These are phyloP conservation scores for Gallinago undulata DNA, from an alignment of 2,113 vertebrate species.

Conservation along the genomic window DNA sequence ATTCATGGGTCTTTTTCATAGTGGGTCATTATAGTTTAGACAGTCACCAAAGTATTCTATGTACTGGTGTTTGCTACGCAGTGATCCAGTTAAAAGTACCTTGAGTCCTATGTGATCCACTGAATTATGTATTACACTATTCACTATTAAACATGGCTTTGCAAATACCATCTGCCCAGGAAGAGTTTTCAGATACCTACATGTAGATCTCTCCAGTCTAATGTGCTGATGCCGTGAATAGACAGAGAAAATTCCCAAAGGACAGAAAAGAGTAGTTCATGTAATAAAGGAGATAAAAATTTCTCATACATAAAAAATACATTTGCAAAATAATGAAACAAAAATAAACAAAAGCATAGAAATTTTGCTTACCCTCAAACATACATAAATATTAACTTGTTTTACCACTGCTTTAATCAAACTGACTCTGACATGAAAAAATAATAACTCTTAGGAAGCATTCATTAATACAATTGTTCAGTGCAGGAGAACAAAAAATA, in stretches of 20 bases:
- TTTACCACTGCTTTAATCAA: not conserved
- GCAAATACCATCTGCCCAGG: not conserved
- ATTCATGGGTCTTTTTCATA: not conserved
- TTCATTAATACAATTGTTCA: not conserved
- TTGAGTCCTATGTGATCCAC: not conserved
- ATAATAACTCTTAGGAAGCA: not conserved
- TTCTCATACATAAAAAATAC: not conserved
- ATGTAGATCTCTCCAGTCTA: not conserved
- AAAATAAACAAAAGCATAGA: not conserved
- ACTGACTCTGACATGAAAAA: not conserved
- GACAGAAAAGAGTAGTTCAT: not conserved
- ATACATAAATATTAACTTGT: not conserved
- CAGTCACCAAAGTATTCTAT: not conserved
- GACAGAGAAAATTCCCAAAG: not conserved
- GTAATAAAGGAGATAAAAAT: not conserved
- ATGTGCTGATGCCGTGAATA: not conserved
- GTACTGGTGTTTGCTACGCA: not conserved
- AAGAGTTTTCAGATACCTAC: not conserved
- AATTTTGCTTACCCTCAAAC: not conserved
- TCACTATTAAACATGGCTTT: not conserved
- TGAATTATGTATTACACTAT: not conserved
- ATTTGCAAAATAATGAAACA: not conserved
- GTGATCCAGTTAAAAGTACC: not conserved
- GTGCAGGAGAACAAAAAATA: not conserved
- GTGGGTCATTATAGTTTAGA: not conserved